Evolutionary conservation across 2,888 invertebrate species (phyloP).

Genomic region (Stenotaenia linearis): DNA sequence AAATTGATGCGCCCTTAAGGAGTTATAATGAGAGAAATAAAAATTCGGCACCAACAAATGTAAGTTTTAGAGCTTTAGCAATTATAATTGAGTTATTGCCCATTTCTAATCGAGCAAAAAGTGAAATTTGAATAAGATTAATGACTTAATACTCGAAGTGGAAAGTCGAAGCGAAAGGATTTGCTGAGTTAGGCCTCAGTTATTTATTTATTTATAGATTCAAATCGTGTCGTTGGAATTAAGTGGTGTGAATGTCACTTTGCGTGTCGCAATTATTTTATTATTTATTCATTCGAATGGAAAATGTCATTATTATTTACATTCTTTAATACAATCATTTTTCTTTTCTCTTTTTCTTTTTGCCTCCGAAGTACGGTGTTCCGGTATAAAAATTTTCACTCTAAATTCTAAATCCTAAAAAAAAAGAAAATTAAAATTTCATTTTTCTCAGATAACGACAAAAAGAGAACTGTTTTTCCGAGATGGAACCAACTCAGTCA

Average conservation of each 20-base stretch:
- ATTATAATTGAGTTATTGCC: no score
- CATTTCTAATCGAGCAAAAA: no score
- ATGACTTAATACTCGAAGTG: no score
- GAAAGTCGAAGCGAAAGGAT: neutral
- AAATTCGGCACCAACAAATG: neutral
- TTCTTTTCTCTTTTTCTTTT: neutral
- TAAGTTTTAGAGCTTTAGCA: neutral
- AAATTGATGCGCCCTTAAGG: neutral
- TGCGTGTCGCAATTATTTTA: neutral
- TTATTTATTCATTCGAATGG: neutral
- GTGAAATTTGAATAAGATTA: no score
- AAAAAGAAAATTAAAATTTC: neutral
- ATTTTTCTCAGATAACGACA: constrained; percentile 61
- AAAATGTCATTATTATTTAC: neutral
- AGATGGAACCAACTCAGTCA: constrained; percentile 43
- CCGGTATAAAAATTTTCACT: neutral
- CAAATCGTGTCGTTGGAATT: neutral
- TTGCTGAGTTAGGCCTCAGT: neutral
- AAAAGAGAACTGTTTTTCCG: constrained; percentile 80
- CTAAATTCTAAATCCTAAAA: neutral
- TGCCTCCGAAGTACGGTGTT: neutral
- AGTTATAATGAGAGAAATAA: neutral
- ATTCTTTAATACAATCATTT: neutral
- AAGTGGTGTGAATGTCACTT: neutral
- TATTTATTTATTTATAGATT: neutral